A percentile compares a stretch with the other conserved stretches of the same genome.
Conservation (phyloP, 2,113 vertebrate genomes). For the Hippocampus abdominalis region DNA sequence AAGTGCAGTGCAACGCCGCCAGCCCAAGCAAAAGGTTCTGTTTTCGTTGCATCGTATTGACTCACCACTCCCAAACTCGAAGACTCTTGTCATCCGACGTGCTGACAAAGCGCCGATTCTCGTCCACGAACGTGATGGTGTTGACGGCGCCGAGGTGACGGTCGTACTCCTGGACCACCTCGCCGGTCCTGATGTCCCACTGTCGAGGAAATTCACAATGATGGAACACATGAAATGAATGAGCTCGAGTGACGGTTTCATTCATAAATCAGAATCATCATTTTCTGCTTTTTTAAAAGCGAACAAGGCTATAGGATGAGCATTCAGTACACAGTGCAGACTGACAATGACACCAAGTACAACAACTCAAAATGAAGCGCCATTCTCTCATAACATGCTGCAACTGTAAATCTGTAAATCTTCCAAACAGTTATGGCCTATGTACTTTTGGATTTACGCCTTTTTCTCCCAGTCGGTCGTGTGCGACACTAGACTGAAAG, state of each 20-base stretch:
- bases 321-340: too few species aligned
- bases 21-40: not conserved
- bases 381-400: not conserved
- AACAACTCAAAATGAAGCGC: not conserved
- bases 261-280: too few species aligned
- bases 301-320: too few species aligned
- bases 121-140: slow-evolving; percentile 99
- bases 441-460: not conserved
- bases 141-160: slow-evolving; percentile 97
- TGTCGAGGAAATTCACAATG: slow-evolving; percentile 35
- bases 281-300: too few species aligned
- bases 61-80: slow-evolving; percentile 98
- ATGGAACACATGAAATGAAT: too few species aligned
- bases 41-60: slow-evolving; percentile 8
- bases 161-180: slow-evolving; percentile 97
- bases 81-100: slow-evolving; percentile 98
- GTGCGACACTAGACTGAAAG: slow-evolving; percentile 6
- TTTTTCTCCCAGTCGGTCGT: not conserved
- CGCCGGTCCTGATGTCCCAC: slow-evolving; percentile 93
- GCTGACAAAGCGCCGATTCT: slow-evolving; percentile 97
- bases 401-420: not conserved
- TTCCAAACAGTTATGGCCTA: not conserved
- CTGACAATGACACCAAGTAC: too few species aligned
- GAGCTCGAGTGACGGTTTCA: too few species aligned
- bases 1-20: not conserved